Evolutionary conservation across 2,113 vertebrate species (phyloP), one percentile per base, ranked within the genome.

Genomic region (Cyanoramphus novaezelandiae): DNA sequence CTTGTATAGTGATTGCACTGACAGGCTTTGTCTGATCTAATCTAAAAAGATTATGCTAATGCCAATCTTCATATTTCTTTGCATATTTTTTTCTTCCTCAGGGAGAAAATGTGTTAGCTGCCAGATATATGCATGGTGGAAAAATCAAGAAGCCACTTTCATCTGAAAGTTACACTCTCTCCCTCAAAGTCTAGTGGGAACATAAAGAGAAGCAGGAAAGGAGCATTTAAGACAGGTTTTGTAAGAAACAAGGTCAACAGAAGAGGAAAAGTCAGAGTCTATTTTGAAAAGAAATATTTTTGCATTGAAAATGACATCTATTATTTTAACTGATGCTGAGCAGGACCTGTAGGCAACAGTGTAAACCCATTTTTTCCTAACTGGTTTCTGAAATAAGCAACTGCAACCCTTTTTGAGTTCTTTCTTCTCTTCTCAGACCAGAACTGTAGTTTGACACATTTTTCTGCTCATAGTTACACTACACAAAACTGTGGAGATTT

Each of bases 361-460:
- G 6, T 47, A 86, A 95, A 82, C 1, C 16, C 28, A 27, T 74
- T 88, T 75, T n/a, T 1, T 70, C 53, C 75, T 72, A 29, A 13
- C 13, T 64, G 8, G 12, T 70, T 86, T 92, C 29, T 79, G 47
- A 82, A 82, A 79, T 43, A 31, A 62, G 17, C 4, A 74, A 24
- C 11, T 0, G 3, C 35, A 63, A 25, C 39, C 5, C 6, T 75
- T 80, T 70, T 6, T 19, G 46, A 75, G 13, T 10, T 69, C 31
- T 59, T 86, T 74, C 37, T 74, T 10, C 25, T 70, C 8, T 13
- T 72, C 39, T 85, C 62, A 62, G 46, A 68, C 13, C 0, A 8
- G 59, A 74, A 11, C 12, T 2, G 0, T 52, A 41, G 4, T 39
- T 50, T 10, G 1, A 17, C 41, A 41, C 0, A 0, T 43, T 50